Evolutionary conservation across 2,113 vertebrate species (phyloP).

Genomic region (Pachyramphus minor): DNA sequence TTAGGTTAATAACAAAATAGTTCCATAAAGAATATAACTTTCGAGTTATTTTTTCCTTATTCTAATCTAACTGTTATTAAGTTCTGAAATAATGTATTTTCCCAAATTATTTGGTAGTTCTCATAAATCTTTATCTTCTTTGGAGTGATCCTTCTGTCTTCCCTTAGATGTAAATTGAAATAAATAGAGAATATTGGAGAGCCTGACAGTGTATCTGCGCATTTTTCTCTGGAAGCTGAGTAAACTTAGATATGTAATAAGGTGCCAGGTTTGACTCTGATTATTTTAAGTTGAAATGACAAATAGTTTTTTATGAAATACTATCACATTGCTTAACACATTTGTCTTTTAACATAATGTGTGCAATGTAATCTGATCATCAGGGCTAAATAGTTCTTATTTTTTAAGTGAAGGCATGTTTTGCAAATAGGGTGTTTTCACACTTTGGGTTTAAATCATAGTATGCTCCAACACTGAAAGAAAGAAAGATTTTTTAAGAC

Average conservation of each 20-base stretch:
- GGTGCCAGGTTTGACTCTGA: not conserved
- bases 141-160: not conserved
- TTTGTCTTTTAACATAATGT: not conserved
- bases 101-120: not conserved
- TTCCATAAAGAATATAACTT: not conserved
- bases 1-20: not conserved
- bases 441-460: rapidly evolving
- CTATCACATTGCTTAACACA: not conserved
- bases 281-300: not conserved
- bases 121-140: not conserved
- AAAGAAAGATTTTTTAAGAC: not conserved
- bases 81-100: not conserved
- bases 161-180: not conserved
- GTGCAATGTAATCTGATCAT: not conserved
- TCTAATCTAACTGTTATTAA: not conserved
- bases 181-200: not conserved
- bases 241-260: not conserved
- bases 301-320: not conserved
- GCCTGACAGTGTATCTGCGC: not conserved
- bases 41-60: not conserved
- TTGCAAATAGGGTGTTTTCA: not conserved
- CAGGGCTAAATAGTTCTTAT: not conserved
- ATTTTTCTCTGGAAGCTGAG: not conserved
- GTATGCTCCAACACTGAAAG: not conserved
- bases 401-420: not conserved